Percentiles rank a stretch among this genome's conserved stretches.
phyloP scores from a whole-genome alignment of 2,797 vertebrate genomes.

The Acrossocheilus fasciatus region DNA sequence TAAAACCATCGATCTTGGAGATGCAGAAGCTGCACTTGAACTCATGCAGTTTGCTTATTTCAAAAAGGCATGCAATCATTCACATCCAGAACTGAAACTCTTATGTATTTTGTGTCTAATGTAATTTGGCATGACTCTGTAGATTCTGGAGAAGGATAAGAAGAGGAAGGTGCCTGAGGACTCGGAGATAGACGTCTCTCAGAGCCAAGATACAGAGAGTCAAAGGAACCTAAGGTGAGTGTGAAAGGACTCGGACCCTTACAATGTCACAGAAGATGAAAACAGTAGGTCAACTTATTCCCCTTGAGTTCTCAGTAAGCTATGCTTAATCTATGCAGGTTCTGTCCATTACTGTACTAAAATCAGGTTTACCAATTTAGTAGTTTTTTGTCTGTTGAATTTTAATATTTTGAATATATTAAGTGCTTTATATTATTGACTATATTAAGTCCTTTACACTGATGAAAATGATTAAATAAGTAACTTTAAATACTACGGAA shows the following conservation, averaged over 20 bases:
- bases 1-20: conserved; percentile 80
- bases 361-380: background rate
- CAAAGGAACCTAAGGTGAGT: conserved; percentile 64
- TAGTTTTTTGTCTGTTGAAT: background rate
- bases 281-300: conserved; percentile 49
- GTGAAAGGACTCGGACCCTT: conserved; percentile 61
- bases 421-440: background rate
- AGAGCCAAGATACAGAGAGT: conserved; percentile 54
- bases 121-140: background rate
- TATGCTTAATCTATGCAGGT: background rate
- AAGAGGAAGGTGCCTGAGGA: conserved; percentile 63
- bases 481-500: too few relatives aligned
- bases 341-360: background rate
- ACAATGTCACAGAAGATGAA: conserved; percentile 63
- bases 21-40: conserved; percentile 80
- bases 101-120: background rate
- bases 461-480: too few relatives aligned
- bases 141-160: conserved; percentile 71
- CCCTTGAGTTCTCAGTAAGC: background rate
- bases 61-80: conserved; percentile 61
- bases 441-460: too few relatives aligned
- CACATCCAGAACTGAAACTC: background rate
- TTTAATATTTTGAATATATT: background rate
- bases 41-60: conserved; percentile 72
- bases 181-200: conserved; percentile 46